A percentile compares a stretch with the other conserved stretches of the same genome.
These are phyloP conservation scores for Coregonus ussuriensis DNA, from an alignment of 2,797 vertebrate species.

Conservation along the genomic window DNA sequence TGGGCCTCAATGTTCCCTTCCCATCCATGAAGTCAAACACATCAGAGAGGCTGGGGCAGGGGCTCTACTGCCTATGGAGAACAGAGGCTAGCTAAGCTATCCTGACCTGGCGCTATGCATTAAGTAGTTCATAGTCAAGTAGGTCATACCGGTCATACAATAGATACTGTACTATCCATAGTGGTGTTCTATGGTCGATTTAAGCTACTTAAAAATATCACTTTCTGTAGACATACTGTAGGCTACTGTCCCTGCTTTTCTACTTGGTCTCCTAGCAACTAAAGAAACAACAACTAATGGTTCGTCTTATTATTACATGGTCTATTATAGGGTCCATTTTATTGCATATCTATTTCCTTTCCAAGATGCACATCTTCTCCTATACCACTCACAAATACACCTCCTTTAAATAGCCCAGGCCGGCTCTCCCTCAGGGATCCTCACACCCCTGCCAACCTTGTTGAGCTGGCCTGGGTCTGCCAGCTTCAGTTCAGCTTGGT, in stretches of 20 bases:
- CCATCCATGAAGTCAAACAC: conserved; percentile 42
- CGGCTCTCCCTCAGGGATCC: conserved; percentile 32
- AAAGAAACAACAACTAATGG: not conserved
- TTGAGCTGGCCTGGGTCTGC: conserved; percentile 36
- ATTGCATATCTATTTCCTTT: conserved; percentile 44
- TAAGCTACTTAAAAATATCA: too few relatives aligned
- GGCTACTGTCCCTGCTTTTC: not conserved
- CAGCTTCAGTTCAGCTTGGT: conserved; percentile 56
- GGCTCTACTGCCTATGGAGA: conserved; percentile 26
- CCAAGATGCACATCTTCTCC: conserved; percentile 39
- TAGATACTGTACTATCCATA: not conserved
- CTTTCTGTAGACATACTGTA: too few relatives aligned
- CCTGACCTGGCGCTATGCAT: conserved; percentile 28
- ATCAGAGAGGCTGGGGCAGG: conserved; percentile 13
- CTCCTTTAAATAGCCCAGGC: conserved; percentile 62
- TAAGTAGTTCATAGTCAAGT: not conserved
- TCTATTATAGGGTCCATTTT: conserved; percentile 4
- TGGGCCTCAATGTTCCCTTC: conserved; percentile 33
- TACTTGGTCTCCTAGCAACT: not conserved
- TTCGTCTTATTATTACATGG: not conserved
- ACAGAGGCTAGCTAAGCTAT: conserved; percentile 19
- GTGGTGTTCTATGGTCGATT: not conserved
- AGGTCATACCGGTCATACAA: not conserved
- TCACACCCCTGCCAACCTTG: conserved; percentile 57
- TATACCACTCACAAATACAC: conserved; percentile 16